Evolutionary conservation across 1,140 invertebrate species (phyloP).

Genomic region (Drosophila persimilis): DNA sequence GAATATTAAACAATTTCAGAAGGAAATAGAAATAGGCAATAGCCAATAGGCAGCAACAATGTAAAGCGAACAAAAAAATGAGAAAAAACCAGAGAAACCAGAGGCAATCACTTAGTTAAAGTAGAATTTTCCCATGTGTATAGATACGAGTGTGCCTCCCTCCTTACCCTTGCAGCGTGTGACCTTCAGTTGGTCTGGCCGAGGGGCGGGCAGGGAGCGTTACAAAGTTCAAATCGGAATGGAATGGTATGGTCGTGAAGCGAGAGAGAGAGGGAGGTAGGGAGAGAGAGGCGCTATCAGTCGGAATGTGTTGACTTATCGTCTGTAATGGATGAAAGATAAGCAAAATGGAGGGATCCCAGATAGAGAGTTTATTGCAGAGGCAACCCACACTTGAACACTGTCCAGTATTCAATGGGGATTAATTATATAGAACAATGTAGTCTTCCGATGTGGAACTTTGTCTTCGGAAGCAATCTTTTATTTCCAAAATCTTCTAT

Average conservation of each 20-base stretch:
- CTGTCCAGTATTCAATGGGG: too few relatives aligned
- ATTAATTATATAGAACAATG: too few relatives aligned
- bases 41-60: conserved; percentile 46
- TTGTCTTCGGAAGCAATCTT: too few relatives aligned
- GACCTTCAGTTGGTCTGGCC: conserved; percentile 38
- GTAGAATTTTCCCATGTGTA: conserved; percentile 47
- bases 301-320: conserved; percentile 27
- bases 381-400: too few relatives aligned
- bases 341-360: conserved; percentile 21
- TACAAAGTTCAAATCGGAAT: conserved; percentile 43
- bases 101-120: conserved; percentile 70
- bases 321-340: conserved; percentile 33
- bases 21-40: conserved; percentile 68
- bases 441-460: too few relatives aligned
- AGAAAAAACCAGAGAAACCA: conserved; percentile 65
- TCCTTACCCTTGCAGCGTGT: background rate
- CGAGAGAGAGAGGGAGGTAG: background rate
- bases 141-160: conserved; percentile 13
- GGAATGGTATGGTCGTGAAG: conserved; percentile 9
- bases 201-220: conserved; percentile 6
- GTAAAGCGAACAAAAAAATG: conserved; percentile 51
- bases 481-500: too few relatives aligned
- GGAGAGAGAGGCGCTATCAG: conserved; percentile 13
- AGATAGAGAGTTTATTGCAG: conserved; percentile 28
- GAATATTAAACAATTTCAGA: conserved; percentile 80